phyloP scores from a whole-genome alignment of 1,140 invertebrate genomes.

The Dreissena polymorpha region DNA sequence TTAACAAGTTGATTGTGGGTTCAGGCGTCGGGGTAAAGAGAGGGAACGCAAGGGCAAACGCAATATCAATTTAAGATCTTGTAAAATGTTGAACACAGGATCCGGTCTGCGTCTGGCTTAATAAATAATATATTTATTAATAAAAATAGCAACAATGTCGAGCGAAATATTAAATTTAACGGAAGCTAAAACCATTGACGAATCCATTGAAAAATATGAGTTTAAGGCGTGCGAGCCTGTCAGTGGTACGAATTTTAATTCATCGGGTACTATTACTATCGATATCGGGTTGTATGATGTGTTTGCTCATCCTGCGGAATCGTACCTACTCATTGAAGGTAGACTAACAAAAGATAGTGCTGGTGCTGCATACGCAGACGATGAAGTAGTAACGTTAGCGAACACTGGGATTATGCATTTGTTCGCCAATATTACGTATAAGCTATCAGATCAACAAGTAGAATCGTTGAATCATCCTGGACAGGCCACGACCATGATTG shows the following conservation, averaged over 20 bases:
- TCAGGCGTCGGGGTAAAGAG: not conserved
- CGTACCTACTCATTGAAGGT: constrained; percentile 1
- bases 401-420: constrained; percentile 11
- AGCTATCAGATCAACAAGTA: not conserved
- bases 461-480: not conserved
- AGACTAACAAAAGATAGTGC: not conserved
- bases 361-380: not conserved
- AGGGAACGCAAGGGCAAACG: not conserved
- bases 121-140: not conserved
- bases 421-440: not conserved
- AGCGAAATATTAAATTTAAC: constrained; percentile 3
- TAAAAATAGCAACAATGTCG: not conserved
- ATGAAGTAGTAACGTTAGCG: not conserved
- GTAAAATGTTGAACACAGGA: not conserved
- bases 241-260: not conserved
- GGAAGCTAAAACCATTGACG: not conserved
- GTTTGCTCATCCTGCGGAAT: not conserved
- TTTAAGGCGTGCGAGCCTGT: not conserved
- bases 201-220: constrained; percentile 1
- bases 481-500: constrained; percentile 8
- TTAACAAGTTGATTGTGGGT: not conserved
- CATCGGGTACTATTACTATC: not conserved
- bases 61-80: constrained; percentile 16
- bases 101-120: not conserved
- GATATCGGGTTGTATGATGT: not conserved